A percentile compares a stretch with the other conserved stretches of the same genome.
Conservation (phyloP, 2,797 vertebrate genomes). For the Poecilia velifera region DNA sequence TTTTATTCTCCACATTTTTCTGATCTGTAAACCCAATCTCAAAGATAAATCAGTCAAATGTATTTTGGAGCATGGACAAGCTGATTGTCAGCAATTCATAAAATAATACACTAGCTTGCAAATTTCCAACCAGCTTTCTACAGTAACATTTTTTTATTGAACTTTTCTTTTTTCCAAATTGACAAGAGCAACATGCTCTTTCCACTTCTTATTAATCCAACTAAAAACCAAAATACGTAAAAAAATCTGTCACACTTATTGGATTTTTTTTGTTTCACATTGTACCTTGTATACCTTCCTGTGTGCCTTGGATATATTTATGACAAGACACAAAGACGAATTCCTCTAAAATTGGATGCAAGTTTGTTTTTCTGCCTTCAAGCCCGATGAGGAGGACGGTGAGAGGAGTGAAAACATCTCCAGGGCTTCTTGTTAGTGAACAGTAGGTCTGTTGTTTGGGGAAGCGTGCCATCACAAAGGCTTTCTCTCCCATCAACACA, state of each 20-base stretch:
- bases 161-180: not conserved
- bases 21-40: constrained; percentile 17
- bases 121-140: not conserved
- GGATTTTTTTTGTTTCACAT: not conserved
- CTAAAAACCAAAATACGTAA: not conserved
- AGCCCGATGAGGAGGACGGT: not conserved
- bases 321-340: not conserved
- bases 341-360: not conserved
- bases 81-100: not conserved
- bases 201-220: not conserved
- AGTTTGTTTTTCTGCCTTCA: not conserved
- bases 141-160: not conserved
- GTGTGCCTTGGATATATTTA: not conserved
- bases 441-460: not conserved
- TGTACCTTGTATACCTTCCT: not conserved
- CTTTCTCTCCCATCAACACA: not conserved
- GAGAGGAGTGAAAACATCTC: not conserved
- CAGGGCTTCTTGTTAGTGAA: not conserved
- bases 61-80: constrained; percentile 36
- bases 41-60: constrained; percentile 22
- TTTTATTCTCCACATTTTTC: constrained; percentile 1
- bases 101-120: not conserved
- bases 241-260: not conserved
- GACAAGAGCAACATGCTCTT: not conserved
- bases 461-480: not conserved